Evolutionary conservation across 2,888 invertebrate species (phyloP), one percentile per base, ranked within the genome.

Genomic region (Acleris literana): DNA sequence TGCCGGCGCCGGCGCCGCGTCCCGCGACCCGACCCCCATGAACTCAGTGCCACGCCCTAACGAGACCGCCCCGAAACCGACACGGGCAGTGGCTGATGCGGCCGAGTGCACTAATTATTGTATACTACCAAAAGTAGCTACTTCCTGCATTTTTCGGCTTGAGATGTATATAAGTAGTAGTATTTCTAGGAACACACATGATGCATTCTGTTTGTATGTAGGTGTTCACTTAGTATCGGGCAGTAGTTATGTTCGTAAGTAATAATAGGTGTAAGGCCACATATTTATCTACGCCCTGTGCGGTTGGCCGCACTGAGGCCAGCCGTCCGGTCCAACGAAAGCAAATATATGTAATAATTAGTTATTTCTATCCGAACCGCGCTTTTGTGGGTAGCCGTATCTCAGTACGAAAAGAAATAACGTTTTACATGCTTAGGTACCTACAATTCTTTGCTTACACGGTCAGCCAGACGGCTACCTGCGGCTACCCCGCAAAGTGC

Each of bases 21-120:
- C 59, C 64, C 74, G 73, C 39, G 39, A 71, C 39, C 51, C 51
- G 59, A 51, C 51, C 25, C 60, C 74, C 75, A 76, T 76, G 77
- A 82, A 82, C 80, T 80, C 79, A 84, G 80, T 81, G 80, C 81
- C 81, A 80, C 80, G 81, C 81, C 78, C 81, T 83, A 51, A 80
- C 76, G 69, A 79, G 80, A 79, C 82, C 85, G 84, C 82, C 80
- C 75, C 75, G 75, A 74, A 75, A 70, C 64, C 77, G 77, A 74
- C 73, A 74, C 75, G 76, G 83, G 82, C 82, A 82, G 80, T 80
- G 79, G 77, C 74, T 77, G 72, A 79, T 78, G 82, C 76, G 81
- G 74, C 78, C 75, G 76, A 80, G 79, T 80, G 82, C 79, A 79
- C 74, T 76, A 76, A 79, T 75, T 71, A 76, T 76, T 74, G 72